Percentiles rank a stretch among this genome's conserved stretches.
These are phyloP conservation scores for Oncorhynchus keta DNA, from an alignment of 2,113 vertebrate species.

Conservation along the genomic window DNA sequence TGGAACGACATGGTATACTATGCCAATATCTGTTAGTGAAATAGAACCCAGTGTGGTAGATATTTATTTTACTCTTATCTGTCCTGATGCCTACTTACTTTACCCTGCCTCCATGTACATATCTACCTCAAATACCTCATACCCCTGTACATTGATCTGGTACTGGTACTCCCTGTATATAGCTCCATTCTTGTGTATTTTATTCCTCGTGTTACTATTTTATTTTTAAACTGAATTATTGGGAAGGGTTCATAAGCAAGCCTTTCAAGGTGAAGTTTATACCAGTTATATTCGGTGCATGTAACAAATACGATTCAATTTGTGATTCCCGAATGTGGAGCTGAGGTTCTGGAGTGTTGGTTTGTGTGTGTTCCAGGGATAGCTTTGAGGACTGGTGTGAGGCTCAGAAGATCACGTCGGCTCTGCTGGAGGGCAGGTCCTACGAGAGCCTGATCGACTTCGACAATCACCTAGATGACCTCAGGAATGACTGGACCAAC, in stretches of 20 bases:
- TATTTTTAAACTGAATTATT: too few species aligned
- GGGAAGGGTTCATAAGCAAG: too few species aligned
- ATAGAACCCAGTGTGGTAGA: not conserved
- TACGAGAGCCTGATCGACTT: constrained; percentile 94
- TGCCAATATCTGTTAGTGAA: not conserved
- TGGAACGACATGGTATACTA: not conserved
- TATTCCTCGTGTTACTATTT: too few species aligned
- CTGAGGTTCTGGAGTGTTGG: not conserved
- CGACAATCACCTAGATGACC: constrained; percentile 95
- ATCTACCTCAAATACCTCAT: too few species aligned
- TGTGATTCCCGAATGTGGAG: not conserved
- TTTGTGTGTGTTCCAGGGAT: constrained; percentile 73
- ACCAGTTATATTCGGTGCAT: too few species aligned
- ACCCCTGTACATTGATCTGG: too few species aligned
- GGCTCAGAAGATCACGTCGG: constrained; percentile 88
- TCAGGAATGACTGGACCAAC: constrained; percentile 98
- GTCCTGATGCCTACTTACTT: too few species aligned
- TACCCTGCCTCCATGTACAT: too few species aligned
- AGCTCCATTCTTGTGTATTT: too few species aligned
- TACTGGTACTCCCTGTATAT: too few species aligned
- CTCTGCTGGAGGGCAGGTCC: constrained; percentile 87
- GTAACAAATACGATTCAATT: not conserved
- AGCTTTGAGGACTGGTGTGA: constrained; percentile 94
- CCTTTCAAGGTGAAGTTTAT: too few species aligned
- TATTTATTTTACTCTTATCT: not conserved